Base-by-base conservation (phyloP, 1,140 invertebrate species). In the Diabrotica virgifera region DNA sequence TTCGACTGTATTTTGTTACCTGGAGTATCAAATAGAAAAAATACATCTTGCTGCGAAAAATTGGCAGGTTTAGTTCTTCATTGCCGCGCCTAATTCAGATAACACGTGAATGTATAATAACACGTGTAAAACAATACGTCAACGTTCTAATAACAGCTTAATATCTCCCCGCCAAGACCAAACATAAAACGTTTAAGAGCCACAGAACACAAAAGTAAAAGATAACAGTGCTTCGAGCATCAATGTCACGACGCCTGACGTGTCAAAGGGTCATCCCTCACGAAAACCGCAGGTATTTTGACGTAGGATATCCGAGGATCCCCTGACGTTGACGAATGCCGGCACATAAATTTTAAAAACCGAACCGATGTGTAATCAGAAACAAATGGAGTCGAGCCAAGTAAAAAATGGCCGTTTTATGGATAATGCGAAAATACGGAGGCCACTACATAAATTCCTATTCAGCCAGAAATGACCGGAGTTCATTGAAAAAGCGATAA, bases 381-480 rank as follows among this genome's bases (percentile, higher is more conserved):
- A 46, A 46, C 40, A 46, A 46, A 46, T 46, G 40, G 40, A 46
- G 40, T 46, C 40, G 40, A 6, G 40, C 8, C 40, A 3, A 46
- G 40, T n/a, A 46, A 46, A 46, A 46, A 46, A 46, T 46, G n/a
- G 40, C 8, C 40, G 40, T 46, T 46, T 46, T 46, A 46, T 46
- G 40, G 40, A 10, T 46, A n/a, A 10, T 10, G 40, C n/a, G n/a
- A 46, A 46, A 46, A 46, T 46, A n/a, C 40, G 40, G 8, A 6
- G 40, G n/a, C 8, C 6, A 46, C n/a, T 24, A 24, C 24, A 24
- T 24, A 24, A 24, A 24, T 24, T 24, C 24, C 24, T 24, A 24
- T 24, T 4, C n/a, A n/a, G 24, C 24, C 24, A 24, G 24, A 24
- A 24, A 24, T 24, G 24, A 24, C 24, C 24, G 24, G 1, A 24